phyloP scores from a whole-genome alignment of 2,113 vertebrate genomes.

The Micronycteris hirsuta region DNA sequence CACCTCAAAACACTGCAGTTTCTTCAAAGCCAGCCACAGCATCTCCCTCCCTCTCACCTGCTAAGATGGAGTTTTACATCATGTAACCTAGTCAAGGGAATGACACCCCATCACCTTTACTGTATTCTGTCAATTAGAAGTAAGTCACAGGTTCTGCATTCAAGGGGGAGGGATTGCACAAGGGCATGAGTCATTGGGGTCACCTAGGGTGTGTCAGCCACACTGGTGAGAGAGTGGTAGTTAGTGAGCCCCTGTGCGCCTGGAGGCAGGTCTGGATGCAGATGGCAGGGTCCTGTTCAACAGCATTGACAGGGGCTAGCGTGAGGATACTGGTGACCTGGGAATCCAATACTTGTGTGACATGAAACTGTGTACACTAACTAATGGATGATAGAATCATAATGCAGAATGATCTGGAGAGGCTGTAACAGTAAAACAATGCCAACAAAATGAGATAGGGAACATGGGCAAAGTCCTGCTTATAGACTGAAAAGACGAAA shows the following conservation, averaged over 20 bases:
- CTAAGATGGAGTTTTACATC: neutral
- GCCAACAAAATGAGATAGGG: neutral
- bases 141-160: neutral
- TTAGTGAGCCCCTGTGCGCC: neutral
- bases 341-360: neutral
- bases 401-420: neutral
- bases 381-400: neutral
- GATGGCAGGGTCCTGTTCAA: neutral
- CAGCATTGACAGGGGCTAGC: neutral
- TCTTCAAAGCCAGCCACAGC: neutral
- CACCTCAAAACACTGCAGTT: neutral
- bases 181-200: neutral
- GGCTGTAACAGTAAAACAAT: neutral
- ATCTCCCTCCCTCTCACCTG: neutral
- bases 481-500: neutral
- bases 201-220: neutral
- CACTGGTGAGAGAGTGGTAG: neutral
- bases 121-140: neutral
- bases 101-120: neutral
- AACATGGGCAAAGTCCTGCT: neutral
- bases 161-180: neutral
- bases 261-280: neutral
- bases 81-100: neutral
- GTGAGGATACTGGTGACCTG: neutral
- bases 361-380: neutral